Conservation (phyloP, 1,140 invertebrate species). For the Archivesica marissinica region DNA sequence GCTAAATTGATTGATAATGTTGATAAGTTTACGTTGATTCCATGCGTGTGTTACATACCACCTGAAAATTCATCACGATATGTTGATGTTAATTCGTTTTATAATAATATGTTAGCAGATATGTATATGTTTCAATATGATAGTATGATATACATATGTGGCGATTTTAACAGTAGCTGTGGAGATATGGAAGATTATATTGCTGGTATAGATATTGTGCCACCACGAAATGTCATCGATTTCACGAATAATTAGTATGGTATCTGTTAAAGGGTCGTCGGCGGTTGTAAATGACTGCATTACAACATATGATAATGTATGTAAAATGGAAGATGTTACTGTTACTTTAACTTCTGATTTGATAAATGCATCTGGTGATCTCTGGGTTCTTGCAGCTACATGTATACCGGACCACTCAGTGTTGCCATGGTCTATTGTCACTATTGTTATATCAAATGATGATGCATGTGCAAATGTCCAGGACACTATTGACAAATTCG, state of each 20-base stretch:
- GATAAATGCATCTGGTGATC: conserved; percentile 4
- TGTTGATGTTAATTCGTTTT: conserved; percentile 35
- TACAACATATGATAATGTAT: conserved; percentile 22
- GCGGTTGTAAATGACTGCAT: conserved; percentile 63
- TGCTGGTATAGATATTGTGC: conserved; percentile 60
- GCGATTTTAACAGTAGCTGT: conserved; percentile 57
- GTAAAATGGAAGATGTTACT: conserved; percentile 6
- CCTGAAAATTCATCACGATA: conserved; percentile 41
- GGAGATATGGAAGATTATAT: conserved; percentile 58
- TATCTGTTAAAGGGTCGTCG: conserved; percentile 50
- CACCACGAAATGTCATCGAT: conserved; percentile 45
- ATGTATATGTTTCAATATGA: conserved; percentile 46
- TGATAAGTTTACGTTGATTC: conserved; percentile 9
- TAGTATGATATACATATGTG: conserved; percentile 45
- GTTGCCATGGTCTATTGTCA: not conserved
- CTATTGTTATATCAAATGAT: not conserved
- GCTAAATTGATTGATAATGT: conserved; percentile 37
- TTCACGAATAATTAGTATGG: conserved; percentile 49
- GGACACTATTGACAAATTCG: not conserved
- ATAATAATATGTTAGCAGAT: conserved; percentile 27
- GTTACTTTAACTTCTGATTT: conserved; percentile 29
- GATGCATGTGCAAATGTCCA: not conserved
- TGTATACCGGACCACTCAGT: conserved; percentile 6
- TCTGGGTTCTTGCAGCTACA: not conserved
- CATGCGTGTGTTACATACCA: conserved; percentile 59